phyloP scores from a whole-genome alignment of 1,140 invertebrate genomes.

The Venturia canescens region DNA sequence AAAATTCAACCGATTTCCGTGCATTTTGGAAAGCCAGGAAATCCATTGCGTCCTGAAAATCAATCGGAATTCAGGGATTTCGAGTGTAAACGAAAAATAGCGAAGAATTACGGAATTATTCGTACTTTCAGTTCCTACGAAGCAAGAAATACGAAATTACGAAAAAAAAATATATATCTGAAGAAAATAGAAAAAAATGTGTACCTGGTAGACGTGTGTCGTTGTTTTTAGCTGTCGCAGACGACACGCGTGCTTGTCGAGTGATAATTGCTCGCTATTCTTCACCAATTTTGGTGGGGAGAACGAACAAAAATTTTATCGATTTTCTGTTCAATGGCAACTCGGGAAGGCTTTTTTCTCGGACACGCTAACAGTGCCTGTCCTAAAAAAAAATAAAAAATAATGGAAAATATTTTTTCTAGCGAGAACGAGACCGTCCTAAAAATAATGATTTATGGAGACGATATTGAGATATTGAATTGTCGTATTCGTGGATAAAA shows the following conservation, averaged over 20 bases:
- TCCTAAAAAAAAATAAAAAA: neutral
- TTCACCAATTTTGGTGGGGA: too few relatives aligned
- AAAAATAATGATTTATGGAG: too few relatives aligned
- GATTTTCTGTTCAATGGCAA: neutral
- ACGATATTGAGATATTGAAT: neutral
- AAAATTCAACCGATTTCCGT: too few relatives aligned
- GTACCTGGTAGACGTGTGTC: conserved; percentile 46
- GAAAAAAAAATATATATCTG: conserved; percentile 32
- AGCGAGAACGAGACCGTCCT: conserved; percentile 23
- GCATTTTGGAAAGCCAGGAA: too few relatives aligned
- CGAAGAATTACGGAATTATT: too few relatives aligned
- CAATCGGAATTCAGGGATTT: too few relatives aligned
- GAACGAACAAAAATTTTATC: neutral
- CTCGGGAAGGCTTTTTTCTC: conserved; percentile 10
- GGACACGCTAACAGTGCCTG: conserved; percentile 2
- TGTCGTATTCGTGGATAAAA: neutral
- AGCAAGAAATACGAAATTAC: conserved; percentile 4
- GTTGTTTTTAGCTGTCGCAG: conserved; percentile 29
- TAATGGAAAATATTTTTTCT: conserved; percentile 32
- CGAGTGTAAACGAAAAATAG: too few relatives aligned
- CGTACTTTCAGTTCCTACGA: neutral
- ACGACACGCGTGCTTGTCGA: conserved; percentile 27
- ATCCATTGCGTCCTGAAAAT: too few relatives aligned
- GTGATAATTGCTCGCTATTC: neutral
- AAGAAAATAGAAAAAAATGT: neutral